phyloP scores from a whole-genome alignment of 1,140 invertebrate genomes.

The Saccostrea glomerata region DNA sequence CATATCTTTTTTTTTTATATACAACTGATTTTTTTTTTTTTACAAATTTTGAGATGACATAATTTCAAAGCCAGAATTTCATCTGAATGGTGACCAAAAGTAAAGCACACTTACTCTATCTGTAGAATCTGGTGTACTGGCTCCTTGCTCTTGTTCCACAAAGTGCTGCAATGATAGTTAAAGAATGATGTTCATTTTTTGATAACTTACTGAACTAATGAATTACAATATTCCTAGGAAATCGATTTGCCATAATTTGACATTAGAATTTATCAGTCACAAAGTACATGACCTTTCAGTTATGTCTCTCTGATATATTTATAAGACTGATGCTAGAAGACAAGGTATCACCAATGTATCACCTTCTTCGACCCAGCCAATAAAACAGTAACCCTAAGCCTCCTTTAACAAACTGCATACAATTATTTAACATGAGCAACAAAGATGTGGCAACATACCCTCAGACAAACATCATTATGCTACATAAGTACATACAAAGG shows the following conservation, averaged over 20 bases:
- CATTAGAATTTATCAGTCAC: neutral
- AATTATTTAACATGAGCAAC: too few relatives aligned
- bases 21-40: too few relatives aligned
- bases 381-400: neutral
- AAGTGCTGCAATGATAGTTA: neutral
- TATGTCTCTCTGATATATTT: neutral
- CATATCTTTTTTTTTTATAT: too few relatives aligned
- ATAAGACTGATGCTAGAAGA: neutral
- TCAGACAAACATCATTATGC: too few relatives aligned
- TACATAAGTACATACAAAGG: too few relatives aligned
- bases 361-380: neutral
- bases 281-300: neutral
- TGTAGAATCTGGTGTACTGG: conserved; percentile 8
- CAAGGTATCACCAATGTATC: neutral
- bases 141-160: conserved; percentile 28
- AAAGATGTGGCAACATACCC: too few relatives aligned
- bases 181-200: neutral
- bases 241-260: too few relatives aligned
- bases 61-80: neutral
- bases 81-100: neutral
- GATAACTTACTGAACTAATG: too few relatives aligned
- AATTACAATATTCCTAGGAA: neutral
- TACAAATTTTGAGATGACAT: too few relatives aligned
- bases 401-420: neutral
- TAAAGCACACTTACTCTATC: neutral